Base-by-base conservation (phyloP, 1,140 invertebrate species). In the Scaptomyza hsui region DNA sequence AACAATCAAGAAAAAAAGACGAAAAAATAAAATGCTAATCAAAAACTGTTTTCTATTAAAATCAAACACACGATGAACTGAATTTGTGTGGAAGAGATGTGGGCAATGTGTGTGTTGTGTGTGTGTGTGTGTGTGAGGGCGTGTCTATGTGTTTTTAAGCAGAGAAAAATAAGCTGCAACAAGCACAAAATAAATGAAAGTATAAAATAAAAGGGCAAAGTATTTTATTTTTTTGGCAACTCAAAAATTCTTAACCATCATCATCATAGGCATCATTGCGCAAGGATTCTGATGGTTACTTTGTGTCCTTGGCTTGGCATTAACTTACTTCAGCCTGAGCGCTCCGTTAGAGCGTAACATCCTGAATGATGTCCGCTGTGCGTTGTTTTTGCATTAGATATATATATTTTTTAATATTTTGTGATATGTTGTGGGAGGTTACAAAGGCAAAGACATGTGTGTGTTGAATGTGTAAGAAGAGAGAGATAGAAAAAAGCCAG, bases 311-410 rank as follows among this genome's bases (percentile, higher is more conserved):
- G 47, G 24, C 13, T 74, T 62, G 75, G 63, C 64, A 59, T 73
- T 51, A 86, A 91, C 90, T 91, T 91, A 91, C 90, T 89, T 91
- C 83, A 83, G 76, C 81, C 82, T 88, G 72, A 76, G 90, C 89
- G 75, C 85, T 89, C 86, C 78, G 90, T 91, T 91, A 91, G 90
- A 91, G 90, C 89, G 89, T 91, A 89, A 91, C 90, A 89, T 91
- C 90, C 90, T 91, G 90, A 79, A 91, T 91, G 72, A 91, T 91
- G 82, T 91, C 90, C 88, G 90, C 90, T 91, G 69, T 68, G 47
- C 39, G 62, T 65, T 62, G 24, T 52, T 45, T 32, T 15, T 24
- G 44, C n/a, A n/a, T n/a, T n/a, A n/a, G n/a, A n/a, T n/a, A n/a
- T n/a, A n/a, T n/a, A n/a, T n/a, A 13, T 57, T 72, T 37, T 48